Evolutionary conservation across 2,797 vertebrate species (phyloP), one percentile per base, ranked within the genome.

Genomic region (Eulemur coronatus): DNA sequence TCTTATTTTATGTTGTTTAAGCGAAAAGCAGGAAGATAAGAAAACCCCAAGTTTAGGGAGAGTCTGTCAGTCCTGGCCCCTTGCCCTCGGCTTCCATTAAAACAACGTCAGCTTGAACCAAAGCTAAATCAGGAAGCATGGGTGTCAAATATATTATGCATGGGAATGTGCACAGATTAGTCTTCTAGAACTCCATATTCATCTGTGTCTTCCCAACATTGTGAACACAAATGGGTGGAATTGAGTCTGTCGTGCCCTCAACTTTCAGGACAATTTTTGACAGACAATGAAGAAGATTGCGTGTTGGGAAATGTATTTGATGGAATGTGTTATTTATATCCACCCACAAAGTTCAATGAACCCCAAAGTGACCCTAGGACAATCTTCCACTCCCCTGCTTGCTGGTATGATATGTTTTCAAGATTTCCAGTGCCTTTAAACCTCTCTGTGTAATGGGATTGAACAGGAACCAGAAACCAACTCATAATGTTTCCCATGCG

Each of bases 401-500:
- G 52, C 59, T 43, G 61, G n/a, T 46, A 11, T 18, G 28, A 50
- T 70, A 72, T 61, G 28, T 86, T 84, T 82, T 73, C 48, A 79
- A 70, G 35, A 15, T 69, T 46, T 76, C 33, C 14, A 72, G 43
- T 17, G n/a, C 30, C 43, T 94, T 70, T 81, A 65, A 43, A n/a
- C 80, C 70, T 43, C n/a, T 86, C 76, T 84, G 7, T 38, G 26
- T 9, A 70, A 35, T 35, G 18, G 52, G 33, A 89, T 7, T 97
- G 26, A 92, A 30, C 57, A 73, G 80, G 46, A 84, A 59, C 48
- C 48, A 80, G 84, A 80, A 80, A 59, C 55, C 41, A 75, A 72
- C 30, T 97, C 41, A n/a, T 26, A 84, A 30, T 41, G 18, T 84
- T 94, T 80, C 93, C 72, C 41, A 57, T 69, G n/a, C 95, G 52